These are phyloP conservation scores for Carpatolechia fugitivella DNA, from an alignment of 2,888 invertebrate species.

Conservation along the genomic window DNA sequence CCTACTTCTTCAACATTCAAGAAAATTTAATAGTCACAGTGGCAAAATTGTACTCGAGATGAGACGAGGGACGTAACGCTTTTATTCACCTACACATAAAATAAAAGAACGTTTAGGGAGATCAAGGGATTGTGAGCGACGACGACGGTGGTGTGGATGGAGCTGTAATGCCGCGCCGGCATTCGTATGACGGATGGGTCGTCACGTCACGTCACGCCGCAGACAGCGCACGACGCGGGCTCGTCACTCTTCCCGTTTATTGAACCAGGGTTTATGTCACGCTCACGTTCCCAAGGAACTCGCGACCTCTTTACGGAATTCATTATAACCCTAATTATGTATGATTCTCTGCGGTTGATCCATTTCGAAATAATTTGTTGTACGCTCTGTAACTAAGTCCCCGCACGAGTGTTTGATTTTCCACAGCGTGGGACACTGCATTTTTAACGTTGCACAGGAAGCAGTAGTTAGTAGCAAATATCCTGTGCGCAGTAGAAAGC, in stretches of 20 bases:
- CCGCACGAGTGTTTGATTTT: constrained; percentile 16
- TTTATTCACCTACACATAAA: constrained; percentile 16
- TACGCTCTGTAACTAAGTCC: constrained; percentile 36
- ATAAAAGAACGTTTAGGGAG: constrained; percentile 23
- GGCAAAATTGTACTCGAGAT: constrained; percentile 28
- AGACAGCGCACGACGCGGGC: constrained; percentile 23
- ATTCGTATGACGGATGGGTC: constrained; percentile 42
- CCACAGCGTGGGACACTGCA: constrained; percentile 5
- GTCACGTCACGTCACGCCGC: constrained; percentile 17
- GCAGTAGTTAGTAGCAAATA: constrained; percentile 29
- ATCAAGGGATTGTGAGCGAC: constrained; percentile 6
- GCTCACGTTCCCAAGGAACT: constrained; percentile 41
- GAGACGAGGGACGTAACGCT: constrained; percentile 14
- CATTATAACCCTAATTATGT: constrained; percentile 49
- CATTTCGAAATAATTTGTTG: constrained; percentile 36
- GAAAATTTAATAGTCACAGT: constrained; percentile 20
- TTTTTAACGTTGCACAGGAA: constrained; percentile 11
- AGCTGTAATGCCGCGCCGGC: constrained; percentile 17
- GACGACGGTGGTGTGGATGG: not conserved
- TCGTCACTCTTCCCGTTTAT: constrained; percentile 47
- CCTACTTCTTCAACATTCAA: constrained; percentile 8
- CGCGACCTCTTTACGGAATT: constrained; percentile 47
- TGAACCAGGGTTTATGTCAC: constrained; percentile 56
- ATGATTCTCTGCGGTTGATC: constrained; percentile 37
- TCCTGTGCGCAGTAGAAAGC: constrained; percentile 31